Evolutionary conservation across 2,797 vertebrate species (phyloP), one percentile per base, ranked within the genome.

Genomic region (Paramormyrops hopkinsi): DNA sequence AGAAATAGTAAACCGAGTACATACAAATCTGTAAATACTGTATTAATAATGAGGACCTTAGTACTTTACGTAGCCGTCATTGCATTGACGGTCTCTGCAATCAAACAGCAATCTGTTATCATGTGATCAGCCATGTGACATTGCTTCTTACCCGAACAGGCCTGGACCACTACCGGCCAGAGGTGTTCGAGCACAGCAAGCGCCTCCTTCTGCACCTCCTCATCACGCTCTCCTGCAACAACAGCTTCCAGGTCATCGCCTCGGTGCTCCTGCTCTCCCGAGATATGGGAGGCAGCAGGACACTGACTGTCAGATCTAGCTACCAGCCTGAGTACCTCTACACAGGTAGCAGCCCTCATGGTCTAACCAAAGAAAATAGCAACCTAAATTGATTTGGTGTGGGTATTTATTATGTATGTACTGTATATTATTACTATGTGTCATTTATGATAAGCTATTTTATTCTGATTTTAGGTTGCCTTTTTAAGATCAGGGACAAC

Each of bases 141-240:
- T 62, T 90, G 12, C 50, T 54, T 87, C 51, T 19, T 41, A 41
- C 33, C 50, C 19, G 2, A 8, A 91, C 93, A 99, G 99, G 99
- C 92, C 95, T 99, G 94, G 99, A 99, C 94, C 99, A 99, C 94
- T 99, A 99, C 92, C 96, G 98, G 53, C 97, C 97, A 0, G 98
- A 99, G 93, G 98, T 99, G 91, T 99, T 99, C 92, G 98, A 99
- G 92, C 99, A 99, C 95, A 99, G 99, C 95, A 99, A 98, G 91
- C 97, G 97, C 59, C 95, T 99, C 89, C 95, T 99, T 11, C 97
- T 99, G 59, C 98, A 99, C 92, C 97, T 99, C 91, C 95, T 99
- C 92, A 99, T 99, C 56, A 97, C 97, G 0, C 96, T 99, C 0
- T 99, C 98, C 90, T 98, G 98, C 94, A 99, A 99, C 92, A 98